Base-by-base conservation (phyloP, 2,797 vertebrate species). In the Smutsia temminckii region DNA sequence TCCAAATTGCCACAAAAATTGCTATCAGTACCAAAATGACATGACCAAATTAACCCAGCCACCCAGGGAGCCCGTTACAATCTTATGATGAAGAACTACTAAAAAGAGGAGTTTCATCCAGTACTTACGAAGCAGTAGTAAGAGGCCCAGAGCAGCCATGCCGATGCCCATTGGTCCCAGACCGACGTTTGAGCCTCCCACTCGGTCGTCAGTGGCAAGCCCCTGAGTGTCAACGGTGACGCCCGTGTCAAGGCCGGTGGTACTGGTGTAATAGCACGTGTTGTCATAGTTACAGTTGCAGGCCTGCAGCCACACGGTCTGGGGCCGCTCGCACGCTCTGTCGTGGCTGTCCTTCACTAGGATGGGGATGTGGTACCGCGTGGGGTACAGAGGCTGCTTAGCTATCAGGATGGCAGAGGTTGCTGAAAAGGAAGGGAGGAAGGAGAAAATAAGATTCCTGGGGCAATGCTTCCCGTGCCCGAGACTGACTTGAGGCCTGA, bases 51-150 rank as follows among this genome's bases (percentile, higher is more conserved):
- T 11, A 84, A 27, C 0, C 16, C 79, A 87, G 40, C 18, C 17
- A 66, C 57, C 17, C 37, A 27, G 18, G 3, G 8, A 46, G 11
- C 17, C 53, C 69, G 68, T 18, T 29, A 40, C n/a, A 49, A 46
- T n/a, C 53, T 55, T 66, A 37, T 32, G 57, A 66, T 84, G 92
- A 77, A 57, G 42, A 91, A 37, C 18, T 18, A 2, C 46, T 55
- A 16, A 25, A 14, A 63, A 18, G 0, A 34, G 69, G 87, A 77
- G 14, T 53, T 66, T 61, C 61, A 71, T 88, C 55, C 63, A 74
- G 40, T 98, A 99, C 98, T 98, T 97, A 99, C 98, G 0, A 53
- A 99, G 97, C 96, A 99, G 98, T 89, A 98, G 96, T 93, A 99
- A 96, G 96, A 98, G 95, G 34, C 98, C 98, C 2, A 98, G 92